Evolutionary conservation across 2,797 vertebrate species (phyloP).

Genomic region (Eulemur albifrons): DNA sequence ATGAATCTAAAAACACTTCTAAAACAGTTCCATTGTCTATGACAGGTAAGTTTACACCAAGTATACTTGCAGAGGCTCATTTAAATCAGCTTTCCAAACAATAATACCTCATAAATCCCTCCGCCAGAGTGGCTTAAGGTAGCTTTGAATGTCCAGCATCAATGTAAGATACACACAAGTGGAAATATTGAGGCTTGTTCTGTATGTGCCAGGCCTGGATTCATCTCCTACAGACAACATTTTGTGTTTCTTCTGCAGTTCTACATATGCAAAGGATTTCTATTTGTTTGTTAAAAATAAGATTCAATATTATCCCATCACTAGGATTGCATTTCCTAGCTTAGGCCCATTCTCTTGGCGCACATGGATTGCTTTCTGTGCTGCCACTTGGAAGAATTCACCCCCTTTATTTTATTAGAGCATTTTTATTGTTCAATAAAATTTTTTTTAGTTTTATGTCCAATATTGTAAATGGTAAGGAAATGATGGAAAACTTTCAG

Average conservation of each 20-base stretch:
- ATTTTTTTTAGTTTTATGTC: constrained; percentile 65
- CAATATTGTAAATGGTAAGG: constrained; percentile 65
- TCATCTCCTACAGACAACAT: neutral
- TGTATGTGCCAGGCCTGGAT: constrained; percentile 78
- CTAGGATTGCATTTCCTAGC: neutral
- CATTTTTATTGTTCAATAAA: constrained; percentile 72
- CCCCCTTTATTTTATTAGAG: constrained; percentile 65
- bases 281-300: neutral
- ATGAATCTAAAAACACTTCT: constrained; percentile 59
- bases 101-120: constrained; percentile 83
- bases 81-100: constrained; percentile 81
- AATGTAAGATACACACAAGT: constrained; percentile 71
- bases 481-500: constrained; percentile 57
- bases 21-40: constrained; percentile 58
- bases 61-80: constrained; percentile 84
- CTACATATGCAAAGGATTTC: neutral
- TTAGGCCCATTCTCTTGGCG: neutral
- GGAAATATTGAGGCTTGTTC: constrained; percentile 80
- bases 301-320: neutral
- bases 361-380: neutral
- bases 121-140: constrained; percentile 83
- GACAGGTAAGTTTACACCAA: constrained; percentile 84
- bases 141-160: constrained; percentile 84
- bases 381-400: constrained; percentile 58
- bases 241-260: neutral